Base-by-base conservation (phyloP, 2,113 vertebrate genomes). In the Pleuronectes platessa region DNA sequence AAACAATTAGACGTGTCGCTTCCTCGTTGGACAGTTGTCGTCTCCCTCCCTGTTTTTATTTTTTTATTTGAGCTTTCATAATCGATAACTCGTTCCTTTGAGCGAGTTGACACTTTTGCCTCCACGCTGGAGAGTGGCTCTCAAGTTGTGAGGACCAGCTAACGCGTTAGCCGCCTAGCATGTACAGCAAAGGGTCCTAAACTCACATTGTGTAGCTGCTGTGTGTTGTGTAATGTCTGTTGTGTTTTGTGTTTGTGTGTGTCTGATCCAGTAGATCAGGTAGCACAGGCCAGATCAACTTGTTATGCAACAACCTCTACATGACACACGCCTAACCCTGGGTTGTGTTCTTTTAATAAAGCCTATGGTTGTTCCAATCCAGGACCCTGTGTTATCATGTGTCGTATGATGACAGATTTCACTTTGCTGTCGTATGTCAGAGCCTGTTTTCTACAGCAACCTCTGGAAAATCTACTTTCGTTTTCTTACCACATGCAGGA, bases 251-350 rank as follows among this genome's bases (percentile, higher is more conserved):
- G 31, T 31, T 5, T 6, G 6, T 31, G 31, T 31, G 31, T 31
- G 56, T 17, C 24, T 17, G 23, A 71, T 73, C 75, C 66, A 61
- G 63, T 65, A n/a, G 40, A 42, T 68, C 71, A 59, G 54, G 68
- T 60, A 31, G 31, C 51, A 23, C 42, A 0, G 24, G 51, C 35
- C 61, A 42, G 67, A 76, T 45, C 42, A 26, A 42, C 61, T 42
- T 67, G 71, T 86, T 90, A 75, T 75, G 77, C 15, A 88, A 80
- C 67, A 21, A 15, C 24, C 58, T 72, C 40, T 3, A 2, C 37
- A 68, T 14, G 37, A 45, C 51, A 65, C 9, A 40, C 26, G 13
- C n/a, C 24, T n/a, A 15, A 4, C 31, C 9, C 31, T 4, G 8
- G 5, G 27, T 61, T 60, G 56, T 21, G 12, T 12, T 3, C 11